Percentiles rank a stretch among this genome's conserved stretches.
Conservation (phyloP, 2,113 vertebrate species). For the Dermatemys mawii region DNA sequence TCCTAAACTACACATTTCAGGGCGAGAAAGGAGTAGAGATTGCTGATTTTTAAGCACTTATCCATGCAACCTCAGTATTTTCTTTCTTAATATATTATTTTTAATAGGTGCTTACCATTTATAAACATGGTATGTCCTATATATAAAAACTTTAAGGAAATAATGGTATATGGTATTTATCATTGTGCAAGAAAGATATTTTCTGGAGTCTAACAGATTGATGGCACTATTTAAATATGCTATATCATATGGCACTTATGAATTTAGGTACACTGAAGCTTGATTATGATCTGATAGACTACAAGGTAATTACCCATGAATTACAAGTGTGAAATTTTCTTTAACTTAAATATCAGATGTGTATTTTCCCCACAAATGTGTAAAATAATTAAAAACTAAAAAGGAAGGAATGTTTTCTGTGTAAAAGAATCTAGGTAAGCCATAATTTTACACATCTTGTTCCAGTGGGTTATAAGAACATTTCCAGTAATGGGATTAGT, state of each 20-base stretch:
- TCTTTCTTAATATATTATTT: background rate
- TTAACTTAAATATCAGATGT: background rate
- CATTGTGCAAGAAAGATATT: background rate
- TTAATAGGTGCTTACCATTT: accelerated
- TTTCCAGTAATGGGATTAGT: background rate
- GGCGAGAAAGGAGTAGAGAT: background rate
- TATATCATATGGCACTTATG: background rate
- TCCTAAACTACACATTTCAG: background rate
- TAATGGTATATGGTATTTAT: background rate
- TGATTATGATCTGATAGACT: background rate
- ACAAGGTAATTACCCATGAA: accelerated
- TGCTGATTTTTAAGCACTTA: background rate
- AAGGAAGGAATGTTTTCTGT: background rate
- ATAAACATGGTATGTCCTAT: background rate
- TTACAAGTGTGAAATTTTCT: background rate
- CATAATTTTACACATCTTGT: background rate
- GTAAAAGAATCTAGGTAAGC: background rate
- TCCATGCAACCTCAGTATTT: background rate
- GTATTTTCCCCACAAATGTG: background rate
- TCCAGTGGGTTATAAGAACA: background rate
- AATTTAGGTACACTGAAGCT: background rate
- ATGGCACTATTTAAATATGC: background rate
- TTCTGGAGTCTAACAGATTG: background rate
- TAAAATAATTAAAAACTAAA: background rate
- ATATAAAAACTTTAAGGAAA: background rate